Evolutionary conservation across 2,797 vertebrate species (phyloP).

Genomic region (Emydoidea blandingii): DNA sequence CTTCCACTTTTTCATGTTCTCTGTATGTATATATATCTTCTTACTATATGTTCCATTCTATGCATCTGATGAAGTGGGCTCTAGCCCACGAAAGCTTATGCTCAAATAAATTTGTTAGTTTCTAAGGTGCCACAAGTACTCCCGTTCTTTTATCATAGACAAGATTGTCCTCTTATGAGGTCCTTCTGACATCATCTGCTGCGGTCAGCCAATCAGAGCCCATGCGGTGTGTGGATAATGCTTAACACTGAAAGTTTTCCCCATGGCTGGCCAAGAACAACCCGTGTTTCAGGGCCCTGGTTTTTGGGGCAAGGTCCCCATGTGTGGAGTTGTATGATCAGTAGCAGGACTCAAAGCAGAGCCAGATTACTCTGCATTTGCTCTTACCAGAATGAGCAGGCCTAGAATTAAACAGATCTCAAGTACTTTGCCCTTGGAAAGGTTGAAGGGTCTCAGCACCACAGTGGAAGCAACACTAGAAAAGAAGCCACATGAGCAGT

Average conservation of each 20-base stretch:
- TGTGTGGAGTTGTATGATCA: not conserved
- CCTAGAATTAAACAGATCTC: not conserved
- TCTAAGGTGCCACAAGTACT: no score
- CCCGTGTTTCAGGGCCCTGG: not conserved
- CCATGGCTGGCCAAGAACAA: not conserved
- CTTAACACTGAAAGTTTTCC: not conserved
- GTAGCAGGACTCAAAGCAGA: not conserved
- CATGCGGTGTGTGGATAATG: accelerated
- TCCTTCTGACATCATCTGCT: not conserved
- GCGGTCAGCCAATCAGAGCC: not conserved
- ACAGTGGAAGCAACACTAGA: not conserved
- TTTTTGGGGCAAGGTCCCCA: not conserved
- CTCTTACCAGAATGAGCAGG: not conserved
- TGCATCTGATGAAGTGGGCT: no score
- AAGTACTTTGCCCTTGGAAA: not conserved
- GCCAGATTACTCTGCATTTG: accelerated
- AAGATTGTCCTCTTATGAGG: not conserved
- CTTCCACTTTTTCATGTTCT: no score
- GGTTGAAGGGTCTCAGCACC: not conserved
- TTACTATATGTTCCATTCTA: no score
- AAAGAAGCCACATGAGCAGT: not conserved
- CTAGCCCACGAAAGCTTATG: no score
- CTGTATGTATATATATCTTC: no score
- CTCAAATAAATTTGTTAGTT: no score
- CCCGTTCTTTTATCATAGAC: not conserved